Base-by-base conservation (phyloP, 2,113 vertebrate species). In the Ranitomeya imitator region DNA sequence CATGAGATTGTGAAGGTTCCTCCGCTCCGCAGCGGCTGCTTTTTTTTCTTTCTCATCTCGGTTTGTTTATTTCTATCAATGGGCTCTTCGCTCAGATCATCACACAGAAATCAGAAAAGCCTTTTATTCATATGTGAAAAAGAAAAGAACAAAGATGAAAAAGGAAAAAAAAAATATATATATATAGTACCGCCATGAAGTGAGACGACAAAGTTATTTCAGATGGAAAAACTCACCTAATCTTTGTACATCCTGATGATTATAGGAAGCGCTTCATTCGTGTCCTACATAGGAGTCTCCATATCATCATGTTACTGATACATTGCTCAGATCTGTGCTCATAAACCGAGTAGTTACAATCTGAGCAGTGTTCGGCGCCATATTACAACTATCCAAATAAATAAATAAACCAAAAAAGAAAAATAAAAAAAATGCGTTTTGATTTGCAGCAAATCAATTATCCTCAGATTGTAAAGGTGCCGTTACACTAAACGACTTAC, bases 61-160 rank as follows among this genome's bases (percentile, higher is more conserved):
- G 19, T 57, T 74, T 76, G 37, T 76, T 76, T 76, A 52, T 52
- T 76, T 52, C 45, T 74, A 74, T 74, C 16, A 2, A 18, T 76
- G 73, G 8, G 16, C 18, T 76, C 52, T 45, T 73, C 26, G 7
- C 69, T 77, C 45, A 77, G 74, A 52, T 51, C 45, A 51, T 78
- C 76, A 78, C 18, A 77, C 18, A 21, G 16, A 78, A 78, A 54
- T 54, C 31, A 51, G 18, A 2, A 12, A 78, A 54, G 76, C 51
- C 21, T 78, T 78, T 78, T 78, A 54, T 78, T 54, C 54, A 78
- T n/a, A 54, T 54, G 76, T 19, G 19, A 19, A 13, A 19, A 10
- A 51, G 37, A 57, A 79, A 79, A 55, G 77, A 55, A 79, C 77
- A 79, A 23, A 79, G 52, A 23, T n/a, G 52, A 57, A 79, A 52